A percentile compares a stretch with the other conserved stretches of the same genome.
These are phyloP conservation scores for Brachystomella parvula DNA, from an alignment of 1,140 invertebrate genomes.

Conservation along the genomic window DNA sequence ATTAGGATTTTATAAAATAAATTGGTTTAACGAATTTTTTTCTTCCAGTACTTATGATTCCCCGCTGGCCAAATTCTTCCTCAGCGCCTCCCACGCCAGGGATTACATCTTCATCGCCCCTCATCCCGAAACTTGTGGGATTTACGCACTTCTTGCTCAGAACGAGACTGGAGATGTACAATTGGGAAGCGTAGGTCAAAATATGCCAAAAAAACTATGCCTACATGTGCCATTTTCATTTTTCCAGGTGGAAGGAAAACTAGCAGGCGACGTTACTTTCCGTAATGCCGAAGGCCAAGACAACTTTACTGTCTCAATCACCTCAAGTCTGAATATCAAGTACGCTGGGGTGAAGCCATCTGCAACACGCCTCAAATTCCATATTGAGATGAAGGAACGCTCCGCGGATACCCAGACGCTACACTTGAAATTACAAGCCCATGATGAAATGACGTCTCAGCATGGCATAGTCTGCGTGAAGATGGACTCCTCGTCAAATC, in stretches of 20 bases:
- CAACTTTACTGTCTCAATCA: neutral
- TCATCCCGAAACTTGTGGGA: slow-evolving; percentile 25
- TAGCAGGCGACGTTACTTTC: neutral
- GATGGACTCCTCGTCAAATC: neutral
- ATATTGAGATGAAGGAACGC: neutral
- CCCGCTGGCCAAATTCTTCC: slow-evolving; percentile 6
- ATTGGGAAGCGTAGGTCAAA: slow-evolving; percentile 7
- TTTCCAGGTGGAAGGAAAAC: neutral
- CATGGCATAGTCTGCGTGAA: slow-evolving; percentile 9
- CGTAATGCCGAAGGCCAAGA: neutral
- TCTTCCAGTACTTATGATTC: slow-evolving; percentile 8
- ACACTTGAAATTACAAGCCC: neutral
- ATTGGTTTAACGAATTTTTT: too few relatives aligned
- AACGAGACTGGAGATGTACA: neutral
- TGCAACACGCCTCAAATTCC: neutral
- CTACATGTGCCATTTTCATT: neutral
- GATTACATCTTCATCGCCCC: slow-evolving; percentile 23
- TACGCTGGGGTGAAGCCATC: neutral
- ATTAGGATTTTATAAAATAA: too few relatives aligned
- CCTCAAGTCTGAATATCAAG: neutral
- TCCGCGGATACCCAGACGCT: neutral
- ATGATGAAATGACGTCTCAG: neutral
- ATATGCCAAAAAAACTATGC: too few relatives aligned
- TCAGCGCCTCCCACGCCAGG: slow-evolving; percentile 14
- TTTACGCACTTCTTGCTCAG: neutral